Evolutionary conservation across 1,140 invertebrate species (phyloP).

Genomic region (Saccostrea glomerata): DNA sequence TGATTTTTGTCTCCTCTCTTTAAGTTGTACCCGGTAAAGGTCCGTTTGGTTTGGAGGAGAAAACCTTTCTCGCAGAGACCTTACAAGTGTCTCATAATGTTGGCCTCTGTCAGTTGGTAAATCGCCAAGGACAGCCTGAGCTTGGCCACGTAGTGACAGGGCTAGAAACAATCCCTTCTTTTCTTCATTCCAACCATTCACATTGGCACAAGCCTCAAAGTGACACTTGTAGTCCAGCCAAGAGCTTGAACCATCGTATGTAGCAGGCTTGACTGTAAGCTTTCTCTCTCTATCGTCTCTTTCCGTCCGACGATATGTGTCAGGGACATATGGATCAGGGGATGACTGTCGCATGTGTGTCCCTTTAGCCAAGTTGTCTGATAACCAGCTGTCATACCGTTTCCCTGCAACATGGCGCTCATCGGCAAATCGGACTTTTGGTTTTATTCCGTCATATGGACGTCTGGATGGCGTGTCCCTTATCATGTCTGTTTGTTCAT

Average conservation of each 20-base stretch:
- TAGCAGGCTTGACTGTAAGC: slow-evolving; percentile 32
- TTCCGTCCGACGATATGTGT: neutral
- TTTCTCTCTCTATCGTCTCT: neutral
- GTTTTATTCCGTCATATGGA: too few relatives aligned
- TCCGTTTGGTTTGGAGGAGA: slow-evolving; percentile 47
- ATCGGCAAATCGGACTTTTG: too few relatives aligned
- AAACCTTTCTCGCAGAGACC: slow-evolving; percentile 44
- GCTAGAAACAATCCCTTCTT: slow-evolving; percentile 40
- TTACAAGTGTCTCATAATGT: neutral
- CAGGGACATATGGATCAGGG: too few relatives aligned
- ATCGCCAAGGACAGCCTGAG: neutral
- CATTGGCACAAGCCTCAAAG: slow-evolving; percentile 31
- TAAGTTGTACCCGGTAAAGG: slow-evolving; percentile 43
- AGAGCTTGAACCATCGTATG: slow-evolving; percentile 29
- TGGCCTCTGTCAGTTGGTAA: neutral
- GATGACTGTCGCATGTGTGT: too few relatives aligned
- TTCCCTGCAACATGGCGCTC: too few relatives aligned
- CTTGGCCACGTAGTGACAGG: neutral
- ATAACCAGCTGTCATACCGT: too few relatives aligned
- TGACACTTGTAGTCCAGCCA: slow-evolving; percentile 40
- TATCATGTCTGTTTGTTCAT: too few relatives aligned
- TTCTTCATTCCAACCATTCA: slow-evolving; percentile 38
- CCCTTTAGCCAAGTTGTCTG: too few relatives aligned
- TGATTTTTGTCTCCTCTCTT: slow-evolving; percentile 34
- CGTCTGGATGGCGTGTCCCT: too few relatives aligned